Evolutionary conservation across 2,888 invertebrate species (phyloP).

Genomic region (Phyto melanocephala): DNA sequence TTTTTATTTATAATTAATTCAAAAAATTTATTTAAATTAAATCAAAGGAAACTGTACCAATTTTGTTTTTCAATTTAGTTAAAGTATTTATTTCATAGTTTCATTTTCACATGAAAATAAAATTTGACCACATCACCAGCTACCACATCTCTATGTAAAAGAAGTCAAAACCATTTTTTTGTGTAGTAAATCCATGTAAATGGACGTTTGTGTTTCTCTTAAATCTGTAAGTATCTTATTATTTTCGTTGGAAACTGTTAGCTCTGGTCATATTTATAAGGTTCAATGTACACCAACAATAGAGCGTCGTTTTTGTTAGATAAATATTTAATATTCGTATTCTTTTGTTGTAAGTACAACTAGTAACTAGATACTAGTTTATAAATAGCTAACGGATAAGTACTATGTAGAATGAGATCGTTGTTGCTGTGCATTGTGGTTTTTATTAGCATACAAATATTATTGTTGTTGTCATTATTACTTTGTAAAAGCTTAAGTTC

Average conservation of each 20-base stretch:
- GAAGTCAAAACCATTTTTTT: neutral
- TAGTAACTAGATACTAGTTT: too few relatives aligned
- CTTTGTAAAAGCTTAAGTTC: too few relatives aligned
- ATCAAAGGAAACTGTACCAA: neutral
- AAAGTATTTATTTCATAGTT: neutral
- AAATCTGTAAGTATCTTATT: too few relatives aligned
- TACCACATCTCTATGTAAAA: neutral
- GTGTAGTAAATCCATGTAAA: too few relatives aligned
- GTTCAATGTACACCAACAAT: too few relatives aligned
- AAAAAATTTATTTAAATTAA: neutral
- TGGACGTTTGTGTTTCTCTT: too few relatives aligned
- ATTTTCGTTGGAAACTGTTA: too few relatives aligned
- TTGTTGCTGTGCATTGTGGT: neutral
- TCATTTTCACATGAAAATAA: neutral
- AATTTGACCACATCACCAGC: neutral
- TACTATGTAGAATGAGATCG: too few relatives aligned
- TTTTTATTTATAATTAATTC: neutral
- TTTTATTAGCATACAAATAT: neutral
- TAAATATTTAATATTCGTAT: constrained; percentile 14
- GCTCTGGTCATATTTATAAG: too few relatives aligned
- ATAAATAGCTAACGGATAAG: neutral
- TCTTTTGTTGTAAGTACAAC: too few relatives aligned
- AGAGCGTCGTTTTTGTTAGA: too few relatives aligned
- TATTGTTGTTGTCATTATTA: neutral
- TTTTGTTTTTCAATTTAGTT: neutral